phyloP scores from a whole-genome alignment of 1,140 invertebrate genomes.

The Nasonia giraulti region DNA sequence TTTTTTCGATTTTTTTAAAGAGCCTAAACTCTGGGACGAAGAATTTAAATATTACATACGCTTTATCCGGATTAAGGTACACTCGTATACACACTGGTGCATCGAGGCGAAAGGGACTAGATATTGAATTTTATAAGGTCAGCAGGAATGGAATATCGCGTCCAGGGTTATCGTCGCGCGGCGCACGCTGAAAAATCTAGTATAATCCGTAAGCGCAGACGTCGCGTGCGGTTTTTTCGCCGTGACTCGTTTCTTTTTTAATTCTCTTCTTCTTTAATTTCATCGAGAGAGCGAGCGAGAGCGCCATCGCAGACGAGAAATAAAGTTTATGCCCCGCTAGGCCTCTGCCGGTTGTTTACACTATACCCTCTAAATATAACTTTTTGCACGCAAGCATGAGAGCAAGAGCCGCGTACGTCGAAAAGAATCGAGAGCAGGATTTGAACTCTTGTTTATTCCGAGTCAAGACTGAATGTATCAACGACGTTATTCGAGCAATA shows the following conservation, averaged over 20 bases:
- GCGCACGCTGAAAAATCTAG: constrained; percentile 40
- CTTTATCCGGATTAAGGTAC: background rate
- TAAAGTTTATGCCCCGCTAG: background rate
- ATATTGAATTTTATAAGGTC: constrained; percentile 54
- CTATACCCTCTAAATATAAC: background rate
- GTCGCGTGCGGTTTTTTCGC: background rate
- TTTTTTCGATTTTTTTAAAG: background rate
- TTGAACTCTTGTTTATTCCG: too few species aligned
- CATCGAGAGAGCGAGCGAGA: background rate
- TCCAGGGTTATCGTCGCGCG: constrained; percentile 56
- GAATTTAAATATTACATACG: background rate
- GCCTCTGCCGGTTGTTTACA: background rate
- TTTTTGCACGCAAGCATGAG: background rate
- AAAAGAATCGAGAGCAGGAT: background rate
- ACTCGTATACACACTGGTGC: too few species aligned
- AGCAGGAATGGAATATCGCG: constrained; percentile 61
- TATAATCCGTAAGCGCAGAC: background rate
- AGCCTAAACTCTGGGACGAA: background rate
- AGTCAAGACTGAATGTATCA: background rate
- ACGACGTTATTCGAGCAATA: background rate
- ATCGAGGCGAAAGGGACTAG: background rate
- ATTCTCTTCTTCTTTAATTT: too few species aligned
- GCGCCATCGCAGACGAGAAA: background rate
- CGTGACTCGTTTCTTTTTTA: background rate
- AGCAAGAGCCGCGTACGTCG: background rate